Conservation (phyloP, 2,113 vertebrate species). For the Ictalurus furcatus region DNA sequence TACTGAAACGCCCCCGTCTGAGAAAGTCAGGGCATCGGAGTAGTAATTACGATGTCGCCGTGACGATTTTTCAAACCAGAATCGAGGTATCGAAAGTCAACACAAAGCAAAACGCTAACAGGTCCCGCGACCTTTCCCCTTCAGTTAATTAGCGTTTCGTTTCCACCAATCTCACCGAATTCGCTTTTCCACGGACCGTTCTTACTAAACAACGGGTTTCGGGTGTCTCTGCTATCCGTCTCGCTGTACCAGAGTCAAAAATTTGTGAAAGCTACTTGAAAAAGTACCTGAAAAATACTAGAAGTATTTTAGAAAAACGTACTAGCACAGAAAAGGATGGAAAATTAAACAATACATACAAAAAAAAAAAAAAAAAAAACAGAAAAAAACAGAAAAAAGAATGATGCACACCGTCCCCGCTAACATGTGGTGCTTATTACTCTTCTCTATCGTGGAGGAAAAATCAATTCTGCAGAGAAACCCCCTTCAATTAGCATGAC, state of each 20-base stretch:
- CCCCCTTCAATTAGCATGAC: conserved; percentile 43
- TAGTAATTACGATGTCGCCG: neutral
- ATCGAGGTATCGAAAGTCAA: neutral
- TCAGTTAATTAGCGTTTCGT: neutral
- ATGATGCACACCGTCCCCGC: neutral
- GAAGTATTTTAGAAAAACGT: neutral
- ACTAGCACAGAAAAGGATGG: neutral
- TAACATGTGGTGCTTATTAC: conserved; percentile 8
- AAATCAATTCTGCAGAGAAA: conserved; percentile 32
- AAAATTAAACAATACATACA: neutral
- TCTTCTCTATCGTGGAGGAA: conserved; percentile 4
- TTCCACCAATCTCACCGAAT: neutral
- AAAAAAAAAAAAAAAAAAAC: neutral
- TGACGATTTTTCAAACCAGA: neutral
- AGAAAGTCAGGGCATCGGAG: neutral
- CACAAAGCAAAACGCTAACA: neutral
- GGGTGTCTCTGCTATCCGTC: too few species aligned
- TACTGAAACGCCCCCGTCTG: too few species aligned
- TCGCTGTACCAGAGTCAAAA: neutral
- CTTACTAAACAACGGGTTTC: neutral
- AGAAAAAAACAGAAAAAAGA: neutral
- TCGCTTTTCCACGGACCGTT: neutral
- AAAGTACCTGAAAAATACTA: neutral
- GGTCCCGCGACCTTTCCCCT: neutral
- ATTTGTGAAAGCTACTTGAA: neutral